phyloP scores from a whole-genome alignment of 2,797 vertebrate genomes.

The Falco naumanni region DNA sequence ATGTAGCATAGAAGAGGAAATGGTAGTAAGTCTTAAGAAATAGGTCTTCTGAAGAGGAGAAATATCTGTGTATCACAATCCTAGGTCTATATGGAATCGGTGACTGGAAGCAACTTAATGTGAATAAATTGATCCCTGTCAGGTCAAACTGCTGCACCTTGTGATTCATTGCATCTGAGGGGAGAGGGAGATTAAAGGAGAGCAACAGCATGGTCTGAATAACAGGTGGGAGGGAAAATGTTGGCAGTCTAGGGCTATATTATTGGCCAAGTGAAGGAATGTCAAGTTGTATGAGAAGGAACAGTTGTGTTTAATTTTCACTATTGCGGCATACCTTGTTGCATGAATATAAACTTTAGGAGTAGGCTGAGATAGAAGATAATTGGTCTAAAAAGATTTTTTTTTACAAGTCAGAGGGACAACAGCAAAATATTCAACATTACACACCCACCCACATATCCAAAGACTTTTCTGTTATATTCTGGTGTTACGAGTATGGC shows the following conservation, averaged over 20 bases:
- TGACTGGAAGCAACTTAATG: not conserved
- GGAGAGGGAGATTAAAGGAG: not conserved
- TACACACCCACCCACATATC: too few species aligned
- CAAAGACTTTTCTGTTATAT: not conserved
- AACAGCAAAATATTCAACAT: not conserved
- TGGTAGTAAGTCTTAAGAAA: not conserved
- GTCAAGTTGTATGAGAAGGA: not conserved
- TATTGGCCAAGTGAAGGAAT: not conserved
- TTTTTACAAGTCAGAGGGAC: not conserved
- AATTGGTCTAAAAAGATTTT: not conserved
- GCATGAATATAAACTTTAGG: not conserved
- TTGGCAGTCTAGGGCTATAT: not conserved
- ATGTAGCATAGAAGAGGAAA: not conserved
- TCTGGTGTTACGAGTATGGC: not conserved
- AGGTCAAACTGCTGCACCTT: not conserved
- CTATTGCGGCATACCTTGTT: not conserved
- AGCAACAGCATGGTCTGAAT: not conserved
- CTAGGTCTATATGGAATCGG: not conserved
- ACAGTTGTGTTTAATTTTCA: not conserved
- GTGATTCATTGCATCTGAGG: not conserved
- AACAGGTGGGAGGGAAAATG: not conserved
- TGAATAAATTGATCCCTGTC: not conserved
- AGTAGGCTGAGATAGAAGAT: not conserved
- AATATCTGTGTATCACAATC: not conserved
- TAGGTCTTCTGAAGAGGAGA: not conserved